Evolutionary conservation across 2,888 invertebrate species (phyloP), one percentile per base, ranked within the genome.

Genomic region (Clivina fossor): DNA sequence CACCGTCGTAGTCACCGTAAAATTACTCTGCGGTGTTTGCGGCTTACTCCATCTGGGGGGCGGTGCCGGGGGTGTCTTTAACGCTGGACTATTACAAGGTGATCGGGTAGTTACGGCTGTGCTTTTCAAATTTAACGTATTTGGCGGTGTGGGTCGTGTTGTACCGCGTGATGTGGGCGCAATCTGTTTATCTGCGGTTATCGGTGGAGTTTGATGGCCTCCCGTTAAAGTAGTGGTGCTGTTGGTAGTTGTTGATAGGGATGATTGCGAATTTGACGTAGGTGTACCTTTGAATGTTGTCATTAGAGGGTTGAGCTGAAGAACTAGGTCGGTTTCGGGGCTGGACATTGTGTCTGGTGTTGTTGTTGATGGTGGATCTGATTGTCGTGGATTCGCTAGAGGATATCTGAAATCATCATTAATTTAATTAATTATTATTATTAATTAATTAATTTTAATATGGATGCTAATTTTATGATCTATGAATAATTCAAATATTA

Each of bases 21-120:
- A 88, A 70, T 89, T 90, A 69, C 82, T 87, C 69, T 79, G 79
- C 3, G 74, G 69, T 62, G 78, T 79, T 56, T 78, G 73, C 0
- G 90, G 90, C 70, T 91, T 91, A 0, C 89, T 85, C 90, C 91
- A 91, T 65, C 91, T 78, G 9, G 90, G 86, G 0, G 91, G 91
- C 0, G 91, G 91, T 0, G 89, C 88, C 4, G 91, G 91, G 1
- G 91, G 90, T 24, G 86, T 86, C 40, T 75, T 80, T 9, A 65
- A 60, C 4, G 65, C 60, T 11, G 61, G 43, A n/a, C 32, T 26
- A 26, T 55, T 55, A 24, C 47, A 40, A 3, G 47, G 46, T 2
- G 38, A 47, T 9, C 47, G 28, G 13, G 30, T 33, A 9, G 40
- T 30, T n/a, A n/a, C n/a, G 2, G 55, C 46, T 8, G 55, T 81